A percentile compares a stretch with the other conserved stretches of the same genome.
phyloP scores from a whole-genome alignment of 2,797 vertebrate genomes.

The Manis javanica region DNA sequence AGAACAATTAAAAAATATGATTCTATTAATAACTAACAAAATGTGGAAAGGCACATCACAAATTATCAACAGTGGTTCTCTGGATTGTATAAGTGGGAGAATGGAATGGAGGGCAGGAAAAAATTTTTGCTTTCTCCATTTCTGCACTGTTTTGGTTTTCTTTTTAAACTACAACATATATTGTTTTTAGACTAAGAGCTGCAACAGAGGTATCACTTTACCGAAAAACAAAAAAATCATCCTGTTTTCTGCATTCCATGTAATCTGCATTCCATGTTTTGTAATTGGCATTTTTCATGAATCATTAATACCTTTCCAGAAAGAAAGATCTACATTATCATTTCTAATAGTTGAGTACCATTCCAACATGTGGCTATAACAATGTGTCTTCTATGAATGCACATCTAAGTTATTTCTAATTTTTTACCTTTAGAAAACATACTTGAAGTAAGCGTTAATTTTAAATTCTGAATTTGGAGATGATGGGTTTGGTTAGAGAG shows the following conservation, averaged over 20 bases:
- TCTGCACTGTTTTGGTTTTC: not conserved
- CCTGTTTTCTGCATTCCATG: not conserved
- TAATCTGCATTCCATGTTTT: conserved; percentile 19
- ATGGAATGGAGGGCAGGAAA: not conserved
- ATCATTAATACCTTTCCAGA: not conserved
- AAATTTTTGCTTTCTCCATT: not conserved
- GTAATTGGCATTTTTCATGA: not conserved
- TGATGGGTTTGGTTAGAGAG: not conserved
- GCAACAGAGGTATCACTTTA: not conserved
- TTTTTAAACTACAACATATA: not conserved
- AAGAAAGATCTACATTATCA: not conserved
- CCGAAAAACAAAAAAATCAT: conserved; percentile 33
- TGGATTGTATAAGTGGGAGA: not conserved
- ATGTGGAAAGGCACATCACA: not conserved
- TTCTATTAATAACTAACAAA: conserved; percentile 14
- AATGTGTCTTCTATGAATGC: not conserved
- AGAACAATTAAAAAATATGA: not conserved
- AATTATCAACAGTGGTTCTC: not conserved
- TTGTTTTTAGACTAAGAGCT: not conserved
- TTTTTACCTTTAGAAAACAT: not conserved
- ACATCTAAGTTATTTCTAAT: conserved; percentile 18
- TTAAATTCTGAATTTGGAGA: conserved; percentile 38
- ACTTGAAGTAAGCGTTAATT: not conserved
- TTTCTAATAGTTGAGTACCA: conserved; percentile 17
- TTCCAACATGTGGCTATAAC: not conserved